Percentiles rank a stretch among this genome's conserved stretches.
phyloP scores from a whole-genome alignment of 2,888 invertebrate genomes.

The Sphinx pinastri region DNA sequence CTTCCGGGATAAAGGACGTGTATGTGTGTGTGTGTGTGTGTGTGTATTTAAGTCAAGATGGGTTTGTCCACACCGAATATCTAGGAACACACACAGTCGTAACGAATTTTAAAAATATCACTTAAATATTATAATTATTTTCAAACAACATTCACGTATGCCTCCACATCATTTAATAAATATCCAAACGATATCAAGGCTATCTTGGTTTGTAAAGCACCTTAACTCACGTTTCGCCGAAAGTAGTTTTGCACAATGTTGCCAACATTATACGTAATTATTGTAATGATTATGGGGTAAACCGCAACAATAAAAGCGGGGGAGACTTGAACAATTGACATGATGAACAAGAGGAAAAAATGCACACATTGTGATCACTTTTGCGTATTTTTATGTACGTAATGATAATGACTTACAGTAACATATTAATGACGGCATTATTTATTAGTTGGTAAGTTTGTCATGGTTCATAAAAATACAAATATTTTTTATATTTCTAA shows the following conservation, averaged over 20 bases:
- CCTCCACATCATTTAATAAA: background rate
- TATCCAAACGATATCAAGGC: constrained; percentile 26
- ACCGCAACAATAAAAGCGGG: constrained; percentile 28
- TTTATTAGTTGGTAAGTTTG: no score
- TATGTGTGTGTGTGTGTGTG: no score
- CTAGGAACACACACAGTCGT: no score
- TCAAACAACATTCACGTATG: background rate
- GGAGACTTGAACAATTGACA: constrained; percentile 22
- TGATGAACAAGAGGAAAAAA: constrained; percentile 14
- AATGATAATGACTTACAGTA: no score
- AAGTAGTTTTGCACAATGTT: constrained; percentile 51
- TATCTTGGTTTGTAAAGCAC: constrained; percentile 33
- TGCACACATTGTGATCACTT: background rate
- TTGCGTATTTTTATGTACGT: background rate
- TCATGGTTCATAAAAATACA: no score
- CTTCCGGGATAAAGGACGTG: no score
- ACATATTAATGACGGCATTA: no score
- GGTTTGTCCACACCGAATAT: no score
- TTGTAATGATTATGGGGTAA: constrained; percentile 49
- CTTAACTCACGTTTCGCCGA: constrained; percentile 34
- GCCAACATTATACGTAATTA: constrained; percentile 50
- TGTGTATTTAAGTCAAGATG: no score
- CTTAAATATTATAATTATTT: no score
- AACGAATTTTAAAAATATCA: no score
- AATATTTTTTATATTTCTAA: no score